Conservation (phyloP, 1,140 invertebrate species). For the Orius insidiosus region DNA sequence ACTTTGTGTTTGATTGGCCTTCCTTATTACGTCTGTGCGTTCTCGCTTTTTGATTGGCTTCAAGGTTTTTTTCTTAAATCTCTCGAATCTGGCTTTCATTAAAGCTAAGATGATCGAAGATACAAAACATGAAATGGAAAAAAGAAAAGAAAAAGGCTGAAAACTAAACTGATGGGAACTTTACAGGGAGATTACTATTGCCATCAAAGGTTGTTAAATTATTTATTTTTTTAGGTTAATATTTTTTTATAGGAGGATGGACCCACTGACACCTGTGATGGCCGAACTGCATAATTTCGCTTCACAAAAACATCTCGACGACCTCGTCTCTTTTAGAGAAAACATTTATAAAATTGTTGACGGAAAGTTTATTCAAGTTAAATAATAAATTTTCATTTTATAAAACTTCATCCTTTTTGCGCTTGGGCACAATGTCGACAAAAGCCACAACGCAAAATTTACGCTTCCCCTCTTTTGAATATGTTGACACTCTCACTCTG, state of each 20-base stretch:
- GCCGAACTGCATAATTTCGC: conserved; percentile 17
- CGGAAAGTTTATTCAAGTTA: conserved; percentile 14
- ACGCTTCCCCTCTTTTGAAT: too few species aligned
- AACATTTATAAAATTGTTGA: conserved; percentile 19
- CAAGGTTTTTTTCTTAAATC: conserved; percentile 48
- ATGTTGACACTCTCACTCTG: too few species aligned
- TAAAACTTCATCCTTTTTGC: too few species aligned
- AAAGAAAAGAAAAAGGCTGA: conserved; percentile 13
- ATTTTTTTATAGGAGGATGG: conserved; percentile 5
- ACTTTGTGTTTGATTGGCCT: conserved; percentile 65
- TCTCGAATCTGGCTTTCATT: conserved; percentile 39
- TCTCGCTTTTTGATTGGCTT: conserved; percentile 74
- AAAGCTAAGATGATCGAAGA: conserved; percentile 41
- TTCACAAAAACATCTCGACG: conserved; percentile 16
- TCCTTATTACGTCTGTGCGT: conserved; percentile 62
- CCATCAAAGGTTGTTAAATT: conserved; percentile 11
- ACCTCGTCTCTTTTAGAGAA: conserved; percentile 19
- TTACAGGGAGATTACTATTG: conserved; percentile 15
- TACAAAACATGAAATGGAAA: conserved; percentile 15
- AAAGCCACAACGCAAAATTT: too few species aligned
- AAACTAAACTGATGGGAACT: conserved; percentile 18
- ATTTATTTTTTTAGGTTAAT: conserved; percentile 14
- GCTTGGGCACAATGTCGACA: too few species aligned
- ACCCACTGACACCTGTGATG: conserved; percentile 16
- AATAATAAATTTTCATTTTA: too few species aligned